Evolutionary conservation across 2,113 vertebrate species (phyloP).

Genomic region (Hystrix brachyura): DNA sequence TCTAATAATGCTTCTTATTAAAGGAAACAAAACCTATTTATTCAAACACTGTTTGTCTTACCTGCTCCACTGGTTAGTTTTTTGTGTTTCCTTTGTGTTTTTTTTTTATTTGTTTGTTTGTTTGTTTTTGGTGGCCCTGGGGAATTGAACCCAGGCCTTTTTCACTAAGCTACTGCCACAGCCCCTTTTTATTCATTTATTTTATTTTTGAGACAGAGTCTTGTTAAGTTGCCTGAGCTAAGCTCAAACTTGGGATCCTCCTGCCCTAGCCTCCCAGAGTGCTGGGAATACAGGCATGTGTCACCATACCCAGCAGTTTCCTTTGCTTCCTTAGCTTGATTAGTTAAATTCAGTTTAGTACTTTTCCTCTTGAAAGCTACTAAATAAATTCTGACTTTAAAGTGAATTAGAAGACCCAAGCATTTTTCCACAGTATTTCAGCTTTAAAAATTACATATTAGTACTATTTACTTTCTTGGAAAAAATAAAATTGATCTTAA

Average conservation of each 20-base stretch:
- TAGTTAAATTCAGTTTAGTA: slow-evolving; percentile 57
- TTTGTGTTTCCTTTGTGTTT: slow-evolving; percentile 37
- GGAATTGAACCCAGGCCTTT: not conserved
- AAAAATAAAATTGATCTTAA: slow-evolving; percentile 44
- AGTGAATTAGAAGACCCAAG: not conserved
- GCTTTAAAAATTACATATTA: not conserved
- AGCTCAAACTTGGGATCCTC: not conserved
- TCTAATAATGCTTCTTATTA: slow-evolving; percentile 37
- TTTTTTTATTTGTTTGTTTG: not conserved
- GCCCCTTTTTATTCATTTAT: not conserved
- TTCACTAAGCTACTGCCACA: not conserved
- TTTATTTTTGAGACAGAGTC: too few relatives aligned
- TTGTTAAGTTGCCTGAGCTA: not conserved
- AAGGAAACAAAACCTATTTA: slow-evolving; percentile 38
- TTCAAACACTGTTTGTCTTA: slow-evolving; percentile 1
- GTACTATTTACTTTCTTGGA: slow-evolving; percentile 18
- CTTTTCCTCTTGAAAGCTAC: slow-evolving; percentile 14
- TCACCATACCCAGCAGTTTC: not conserved
- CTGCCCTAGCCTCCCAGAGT: not conserved
- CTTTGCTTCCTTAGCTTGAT: not conserved
- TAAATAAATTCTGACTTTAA: slow-evolving; percentile 57
- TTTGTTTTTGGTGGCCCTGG: not conserved
- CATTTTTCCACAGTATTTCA: slow-evolving; percentile 30
- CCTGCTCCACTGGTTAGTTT: not conserved
- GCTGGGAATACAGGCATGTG: not conserved